Evolutionary conservation across 2,888 invertebrate genomes (phyloP), one percentile per base, ranked within the genome.

Genomic region (Azorinus chamasolen): DNA sequence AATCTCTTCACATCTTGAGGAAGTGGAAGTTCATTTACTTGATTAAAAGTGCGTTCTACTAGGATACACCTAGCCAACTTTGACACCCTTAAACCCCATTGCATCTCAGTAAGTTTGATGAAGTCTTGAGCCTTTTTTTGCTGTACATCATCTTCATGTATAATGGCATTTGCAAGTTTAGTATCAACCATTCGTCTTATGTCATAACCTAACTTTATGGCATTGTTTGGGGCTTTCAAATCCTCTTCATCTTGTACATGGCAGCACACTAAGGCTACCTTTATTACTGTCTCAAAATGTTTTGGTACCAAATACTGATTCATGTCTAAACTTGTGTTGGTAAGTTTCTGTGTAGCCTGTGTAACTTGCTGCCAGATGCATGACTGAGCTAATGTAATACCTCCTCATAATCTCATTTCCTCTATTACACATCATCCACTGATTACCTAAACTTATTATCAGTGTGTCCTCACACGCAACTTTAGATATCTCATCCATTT

Each of bases 31-130:
- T 63, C 43, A 18, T 58, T 66, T 2, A 18, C 27, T 32, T 59
- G 58, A 24, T 69, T 76, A 37, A 55, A 76, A 14, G 53, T 57
- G 20, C 75, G 59, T 48, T 73, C 66, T 43, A 50, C 58, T 18
- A 83, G 71, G 6, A 77, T 20, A 27, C 63, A 41, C 51, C 73
- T 65, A 5, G 79, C 83, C 20, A 83, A 46, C 48, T 78, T 80
- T 25, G 73, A 68, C 14, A 79, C 75, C 16, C 55, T 39, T 18
- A 59, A 41, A 24, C 61, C 39, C 83, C 83, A 83, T 22, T 70
- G 22, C 2, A 77, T 73, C 12, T 70, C 55, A 77, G 80, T 80
- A 18, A 80, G 55, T 41, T 32, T 54, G 24, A 68, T 54, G 50
- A 83, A 79, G 25, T 77, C 71, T 77, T 65, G 48, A 18, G 77